These are phyloP conservation scores for Drosophila rhopaloa DNA, from an alignment of 1,140 invertebrate species.

Conservation along the genomic window DNA sequence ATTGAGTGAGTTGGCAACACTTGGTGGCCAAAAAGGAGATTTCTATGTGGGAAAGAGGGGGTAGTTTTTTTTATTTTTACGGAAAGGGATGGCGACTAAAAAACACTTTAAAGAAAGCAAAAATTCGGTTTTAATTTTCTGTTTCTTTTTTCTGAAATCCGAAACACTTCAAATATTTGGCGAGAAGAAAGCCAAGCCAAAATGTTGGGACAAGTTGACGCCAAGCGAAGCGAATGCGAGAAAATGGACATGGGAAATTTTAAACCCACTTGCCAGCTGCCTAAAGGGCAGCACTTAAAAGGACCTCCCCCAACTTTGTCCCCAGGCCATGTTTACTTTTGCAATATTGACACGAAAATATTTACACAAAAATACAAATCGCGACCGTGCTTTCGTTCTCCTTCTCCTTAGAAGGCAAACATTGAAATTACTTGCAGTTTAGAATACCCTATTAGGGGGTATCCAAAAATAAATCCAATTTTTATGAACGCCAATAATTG, in stretches of 20 bases:
- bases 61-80: conserved; percentile 8
- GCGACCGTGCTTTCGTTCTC: conserved; percentile 9
- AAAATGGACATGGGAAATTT: conserved; percentile 71
- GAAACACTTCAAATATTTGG: conserved; percentile 82
- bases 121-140: conserved; percentile 29
- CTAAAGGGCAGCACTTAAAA: conserved; percentile 67
- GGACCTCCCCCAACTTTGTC: background rate
- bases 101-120: conserved; percentile 49
- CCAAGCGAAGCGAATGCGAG: conserved; percentile 33
- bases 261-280: conserved; percentile 76
- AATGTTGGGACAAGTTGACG: conserved; percentile 72
- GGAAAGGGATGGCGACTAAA: conserved; percentile 2
- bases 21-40: conserved; percentile 48
- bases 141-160: conserved; percentile 52
- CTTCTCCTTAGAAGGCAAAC: background rate
- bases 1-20: conserved; percentile 78
- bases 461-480: background rate
- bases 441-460: background rate
- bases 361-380: conserved; percentile 78
- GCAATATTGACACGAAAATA: conserved; percentile 77
- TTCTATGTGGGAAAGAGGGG: background rate
- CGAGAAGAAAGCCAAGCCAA: conserved; percentile 53
- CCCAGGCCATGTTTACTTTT: conserved; percentile 59
- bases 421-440: conserved; percentile 4
- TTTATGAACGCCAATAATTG: too few species aligned